phyloP scores from a whole-genome alignment of 2,797 vertebrate genomes.

The Nasua narica region DNA sequence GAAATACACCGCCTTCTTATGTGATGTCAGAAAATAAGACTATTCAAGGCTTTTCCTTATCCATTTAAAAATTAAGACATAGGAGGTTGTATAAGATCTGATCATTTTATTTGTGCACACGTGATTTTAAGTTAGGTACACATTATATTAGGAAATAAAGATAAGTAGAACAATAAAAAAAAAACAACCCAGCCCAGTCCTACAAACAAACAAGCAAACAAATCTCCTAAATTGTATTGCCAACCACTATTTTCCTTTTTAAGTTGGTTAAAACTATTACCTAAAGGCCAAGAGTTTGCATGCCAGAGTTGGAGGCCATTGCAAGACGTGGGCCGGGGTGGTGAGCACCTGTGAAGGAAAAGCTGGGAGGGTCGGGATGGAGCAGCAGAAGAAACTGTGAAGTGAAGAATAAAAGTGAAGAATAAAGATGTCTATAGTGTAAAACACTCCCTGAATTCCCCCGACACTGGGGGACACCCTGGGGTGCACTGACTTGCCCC shows the following conservation, averaged over 20 bases:
- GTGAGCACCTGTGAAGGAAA: background rate
- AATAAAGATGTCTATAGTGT: background rate
- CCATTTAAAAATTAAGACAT: background rate
- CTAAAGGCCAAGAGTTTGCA: background rate
- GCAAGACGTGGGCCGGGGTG: background rate
- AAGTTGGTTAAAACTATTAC: constrained; percentile 1
- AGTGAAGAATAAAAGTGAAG: constrained; percentile 21
- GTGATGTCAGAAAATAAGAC: constrained; percentile 33
- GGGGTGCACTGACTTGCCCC: background rate
- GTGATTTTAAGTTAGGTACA: background rate
- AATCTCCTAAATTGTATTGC: background rate
- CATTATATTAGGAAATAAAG: background rate
- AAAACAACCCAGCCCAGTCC: background rate
- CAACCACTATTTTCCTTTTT: background rate
- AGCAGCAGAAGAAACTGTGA: background rate
- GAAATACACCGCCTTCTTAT: background rate
- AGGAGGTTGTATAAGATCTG: background rate
- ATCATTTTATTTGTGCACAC: background rate
- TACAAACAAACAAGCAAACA: background rate
- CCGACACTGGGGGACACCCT: fast-evolving
- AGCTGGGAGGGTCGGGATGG: background rate
- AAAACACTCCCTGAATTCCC: background rate
- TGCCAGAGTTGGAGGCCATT: background rate
- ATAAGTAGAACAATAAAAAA: background rate
- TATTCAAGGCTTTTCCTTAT: background rate